phyloP scores from a whole-genome alignment of 2,888 invertebrate species.

The Mythimna loreyi region DNA sequence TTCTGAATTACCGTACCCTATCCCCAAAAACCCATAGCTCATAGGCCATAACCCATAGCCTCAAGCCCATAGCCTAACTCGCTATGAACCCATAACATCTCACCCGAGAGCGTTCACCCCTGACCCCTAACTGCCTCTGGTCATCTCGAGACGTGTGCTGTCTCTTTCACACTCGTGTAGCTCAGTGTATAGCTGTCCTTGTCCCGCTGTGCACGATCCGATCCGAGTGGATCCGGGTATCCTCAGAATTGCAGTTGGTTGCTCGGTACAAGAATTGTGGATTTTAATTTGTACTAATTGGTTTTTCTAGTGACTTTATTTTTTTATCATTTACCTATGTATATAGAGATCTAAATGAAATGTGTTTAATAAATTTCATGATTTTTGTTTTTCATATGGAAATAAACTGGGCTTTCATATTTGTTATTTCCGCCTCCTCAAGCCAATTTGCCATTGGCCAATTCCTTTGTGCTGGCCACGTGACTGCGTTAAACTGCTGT shows the following conservation, averaged over 20 bases:
- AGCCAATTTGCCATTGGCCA: too few species aligned
- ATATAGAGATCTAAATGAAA: too few species aligned
- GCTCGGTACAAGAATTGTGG: conserved; percentile 72
- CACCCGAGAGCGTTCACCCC: conserved; percentile 89
- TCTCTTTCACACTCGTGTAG: conserved; percentile 68
- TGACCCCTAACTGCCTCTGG: conserved; percentile 89
- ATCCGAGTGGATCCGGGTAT: conserved; percentile 87
- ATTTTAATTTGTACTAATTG: conserved; percentile 2
- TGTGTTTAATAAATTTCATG: too few species aligned
- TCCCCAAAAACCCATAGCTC: conserved; percentile 29
- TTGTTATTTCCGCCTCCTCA: too few species aligned
- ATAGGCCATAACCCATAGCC: conserved; percentile 52
- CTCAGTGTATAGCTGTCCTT: conserved; percentile 66
- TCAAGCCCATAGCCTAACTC: conserved; percentile 70
- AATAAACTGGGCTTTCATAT: too few species aligned
- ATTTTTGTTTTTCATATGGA: too few species aligned
- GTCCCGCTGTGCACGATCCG: conserved; percentile 84
- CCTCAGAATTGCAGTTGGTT: conserved; percentile 86
- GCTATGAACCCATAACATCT: conserved; percentile 74
- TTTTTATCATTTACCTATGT: not conserved
- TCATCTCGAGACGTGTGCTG: conserved; percentile 83
- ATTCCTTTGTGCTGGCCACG: too few species aligned
- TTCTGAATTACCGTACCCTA: conserved; percentile 9
- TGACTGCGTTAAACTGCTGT: too few species aligned
- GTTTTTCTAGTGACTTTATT: not conserved